Evolutionary conservation across 2,888 invertebrate genomes (phyloP).

Genomic region (Dendrolimus pini): DNA sequence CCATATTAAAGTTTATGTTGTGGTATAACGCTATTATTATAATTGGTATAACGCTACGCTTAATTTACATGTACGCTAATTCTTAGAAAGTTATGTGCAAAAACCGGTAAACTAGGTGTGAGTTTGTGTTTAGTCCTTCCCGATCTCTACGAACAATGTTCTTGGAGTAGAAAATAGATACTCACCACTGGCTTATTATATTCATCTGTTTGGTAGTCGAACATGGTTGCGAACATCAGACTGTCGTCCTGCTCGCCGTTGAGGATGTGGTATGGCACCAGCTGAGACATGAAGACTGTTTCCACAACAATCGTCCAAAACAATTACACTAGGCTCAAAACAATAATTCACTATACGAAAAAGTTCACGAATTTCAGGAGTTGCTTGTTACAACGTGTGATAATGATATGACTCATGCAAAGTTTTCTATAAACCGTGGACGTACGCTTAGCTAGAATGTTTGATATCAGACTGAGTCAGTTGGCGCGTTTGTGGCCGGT

Average conservation of each 20-base stretch:
- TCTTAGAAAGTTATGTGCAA: too few relatives aligned
- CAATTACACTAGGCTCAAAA: conserved; percentile 37
- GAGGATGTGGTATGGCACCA: conserved; percentile 74
- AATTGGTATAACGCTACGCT: too few relatives aligned
- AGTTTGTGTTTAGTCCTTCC: too few relatives aligned
- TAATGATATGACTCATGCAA: conserved; percentile 65
- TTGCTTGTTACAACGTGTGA: conserved; percentile 50
- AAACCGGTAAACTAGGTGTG: too few relatives aligned
- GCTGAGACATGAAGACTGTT: conserved; percentile 78
- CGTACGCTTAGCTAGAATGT: conserved; percentile 66
- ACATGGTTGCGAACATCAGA: conserved; percentile 75
- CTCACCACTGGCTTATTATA: conserved; percentile 65
- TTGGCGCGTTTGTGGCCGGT: conserved; percentile 58
- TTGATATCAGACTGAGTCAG: conserved; percentile 73
- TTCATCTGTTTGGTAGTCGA: conserved; percentile 69
- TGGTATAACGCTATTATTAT: too few relatives aligned
- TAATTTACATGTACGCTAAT: too few relatives aligned
- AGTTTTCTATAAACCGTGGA: conserved; percentile 44
- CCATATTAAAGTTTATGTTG: too few relatives aligned
- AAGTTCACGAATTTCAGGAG: conserved; percentile 19
- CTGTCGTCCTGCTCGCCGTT: conserved; percentile 72
- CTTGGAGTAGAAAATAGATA: conserved; percentile 11
- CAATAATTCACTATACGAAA: conserved; percentile 40
- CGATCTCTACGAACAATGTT: too few relatives aligned
- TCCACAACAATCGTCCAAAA: conserved; percentile 48